Percentiles rank a stretch among this genome's conserved stretches.
phyloP scores from a whole-genome alignment of 2,113 vertebrate species.

The Struthio camelus region DNA sequence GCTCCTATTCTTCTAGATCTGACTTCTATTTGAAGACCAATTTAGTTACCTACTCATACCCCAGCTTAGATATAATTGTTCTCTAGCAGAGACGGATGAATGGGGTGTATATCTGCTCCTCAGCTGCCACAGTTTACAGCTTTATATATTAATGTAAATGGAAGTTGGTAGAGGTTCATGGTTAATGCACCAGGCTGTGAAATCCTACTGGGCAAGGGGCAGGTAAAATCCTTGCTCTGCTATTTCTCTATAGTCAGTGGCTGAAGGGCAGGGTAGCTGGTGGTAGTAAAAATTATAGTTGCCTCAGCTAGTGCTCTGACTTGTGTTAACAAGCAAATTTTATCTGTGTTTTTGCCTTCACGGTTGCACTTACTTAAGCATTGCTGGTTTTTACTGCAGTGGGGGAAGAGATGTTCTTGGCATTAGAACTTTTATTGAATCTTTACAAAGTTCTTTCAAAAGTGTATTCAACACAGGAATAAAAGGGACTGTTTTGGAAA shows the following conservation, averaged over 20 bases:
- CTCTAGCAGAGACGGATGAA: not conserved
- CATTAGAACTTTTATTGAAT: not conserved
- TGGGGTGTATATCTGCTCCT: not conserved
- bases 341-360: not conserved
- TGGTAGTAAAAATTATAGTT: not conserved
- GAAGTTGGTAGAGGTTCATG: not conserved
- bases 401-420: not conserved
- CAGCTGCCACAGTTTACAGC: not conserved
- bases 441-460: not conserved
- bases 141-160: accelerated
- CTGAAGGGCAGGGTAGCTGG: not conserved
- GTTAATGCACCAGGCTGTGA: no score
- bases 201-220: not conserved
- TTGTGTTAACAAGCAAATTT: not conserved
- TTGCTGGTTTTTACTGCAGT: not conserved
- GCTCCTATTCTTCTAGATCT: not conserved
- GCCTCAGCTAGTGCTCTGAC: not conserved
- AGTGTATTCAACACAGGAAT: not conserved
- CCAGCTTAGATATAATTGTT: not conserved
- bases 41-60: not conserved
- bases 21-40: not conserved
- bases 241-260: not conserved
- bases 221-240: not conserved
- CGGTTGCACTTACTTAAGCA: not conserved
- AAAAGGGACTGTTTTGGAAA: not conserved